Base-by-base conservation (phyloP, 2,113 vertebrate species). In the Bambusicola thoracicus region DNA sequence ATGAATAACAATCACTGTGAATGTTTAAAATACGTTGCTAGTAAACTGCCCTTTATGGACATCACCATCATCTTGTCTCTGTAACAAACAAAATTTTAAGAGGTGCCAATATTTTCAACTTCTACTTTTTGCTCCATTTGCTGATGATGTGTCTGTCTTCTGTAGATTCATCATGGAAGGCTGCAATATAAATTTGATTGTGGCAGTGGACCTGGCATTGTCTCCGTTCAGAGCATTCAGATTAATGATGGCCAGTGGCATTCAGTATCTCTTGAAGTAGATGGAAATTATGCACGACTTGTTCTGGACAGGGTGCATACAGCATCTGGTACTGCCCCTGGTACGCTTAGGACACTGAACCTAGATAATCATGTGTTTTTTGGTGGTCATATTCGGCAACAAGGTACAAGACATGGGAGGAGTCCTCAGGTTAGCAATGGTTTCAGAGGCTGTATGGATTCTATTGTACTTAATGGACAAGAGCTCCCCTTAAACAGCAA, bases 151-250 rank as follows among this genome's bases (percentile, higher is more conserved):
- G 89, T 22, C 46, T 95, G 76, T 81, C 63, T 27, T 8, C 80
- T 56, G 11, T 73, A 99, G 99, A 99, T 99, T 22, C 98, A 99
- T 61, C 98, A 99, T 12, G 99, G 99, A 41, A 98, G 98, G 14
- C 97, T 99, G 41, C 99, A 99, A 43, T 99, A 99, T 96, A 99
- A 99, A 93, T 99, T 99, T 51, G 99, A 99, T 97, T 99, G 99
- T 63, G 99, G 99, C 92, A 99, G 99, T 6, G 99, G 99, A 10
- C 99, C 99, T 0, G 99, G 99, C 29, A 98, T 99, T 7, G 99
- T 99, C 66, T 99, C 99, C 0, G 99, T 99, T 70, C 99, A 99
- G 90, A 99, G 99, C 94, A 99, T 98, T 58, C 99, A 99, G 87
- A 98, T 99, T 36, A 99, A 98, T 1, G 99, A 99, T 27, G 99